These are phyloP conservation scores for Hartigia nigra DNA, from an alignment of 2,888 invertebrate genomes.

Conservation along the genomic window DNA sequence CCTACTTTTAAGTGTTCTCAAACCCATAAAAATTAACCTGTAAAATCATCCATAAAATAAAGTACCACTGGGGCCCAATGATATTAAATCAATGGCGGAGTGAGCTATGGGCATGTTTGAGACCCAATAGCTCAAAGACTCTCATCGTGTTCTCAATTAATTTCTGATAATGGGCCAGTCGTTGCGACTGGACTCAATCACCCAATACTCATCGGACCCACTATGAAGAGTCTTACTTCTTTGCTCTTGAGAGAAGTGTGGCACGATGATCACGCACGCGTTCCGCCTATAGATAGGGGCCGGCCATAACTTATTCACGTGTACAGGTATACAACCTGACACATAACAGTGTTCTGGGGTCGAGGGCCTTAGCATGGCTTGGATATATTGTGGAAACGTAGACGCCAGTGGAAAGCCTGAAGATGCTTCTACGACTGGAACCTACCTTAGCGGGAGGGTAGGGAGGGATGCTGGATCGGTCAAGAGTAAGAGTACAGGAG, in stretches of 20 bases:
- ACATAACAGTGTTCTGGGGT: slow-evolving; percentile 49
- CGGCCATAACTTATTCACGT: slow-evolving; percentile 49
- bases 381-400: slow-evolving; percentile 16
- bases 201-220: background rate
- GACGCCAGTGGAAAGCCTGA: slow-evolving; percentile 11
- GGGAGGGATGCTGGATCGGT: slow-evolving; percentile 32
- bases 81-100: background rate
- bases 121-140: background rate
- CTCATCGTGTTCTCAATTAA: slow-evolving; percentile 5
- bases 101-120: background rate
- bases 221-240: background rate
- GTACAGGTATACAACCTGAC: slow-evolving; percentile 49
- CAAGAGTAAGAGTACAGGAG: slow-evolving; percentile 33
- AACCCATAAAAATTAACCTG: background rate
- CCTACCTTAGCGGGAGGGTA: background rate
- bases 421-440: slow-evolving; percentile 11
- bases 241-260: slow-evolving; percentile 22
- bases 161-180: background rate
- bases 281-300: slow-evolving; percentile 39
- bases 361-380: slow-evolving; percentile 33
- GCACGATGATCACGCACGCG: slow-evolving; percentile 35
- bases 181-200: background rate
- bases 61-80: background rate
- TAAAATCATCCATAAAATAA: background rate
- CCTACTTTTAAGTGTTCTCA: background rate